phyloP scores from a whole-genome alignment of 2,888 invertebrate genomes.

The Standfussiana lucernea region DNA sequence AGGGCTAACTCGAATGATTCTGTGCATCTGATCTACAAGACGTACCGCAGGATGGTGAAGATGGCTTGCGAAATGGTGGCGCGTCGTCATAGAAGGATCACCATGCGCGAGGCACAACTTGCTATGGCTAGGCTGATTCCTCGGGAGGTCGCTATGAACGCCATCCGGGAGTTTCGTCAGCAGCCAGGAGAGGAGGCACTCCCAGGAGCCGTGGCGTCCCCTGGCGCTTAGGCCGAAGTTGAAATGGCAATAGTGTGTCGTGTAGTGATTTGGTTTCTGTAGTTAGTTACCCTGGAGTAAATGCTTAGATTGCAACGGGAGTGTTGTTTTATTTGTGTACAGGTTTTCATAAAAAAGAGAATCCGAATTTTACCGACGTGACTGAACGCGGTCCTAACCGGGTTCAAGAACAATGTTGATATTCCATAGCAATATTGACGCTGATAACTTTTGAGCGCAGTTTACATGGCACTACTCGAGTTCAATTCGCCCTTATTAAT shows the following conservation, averaged over 20 bases:
- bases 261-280: conserved; percentile 33
- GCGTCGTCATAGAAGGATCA: conserved; percentile 25
- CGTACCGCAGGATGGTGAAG: conserved; percentile 19
- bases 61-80: conserved; percentile 27
- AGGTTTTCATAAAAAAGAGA: not conserved
- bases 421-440: not conserved
- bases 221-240: not conserved
- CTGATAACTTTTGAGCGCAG: not conserved
- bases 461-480: not conserved
- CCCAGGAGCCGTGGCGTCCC: too few relatives aligned
- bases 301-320: conserved; percentile 13
- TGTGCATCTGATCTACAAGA: conserved; percentile 17
- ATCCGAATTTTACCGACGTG: not conserved
- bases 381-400: not conserved
- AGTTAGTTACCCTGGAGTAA: conserved; percentile 24
- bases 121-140: conserved; percentile 37
- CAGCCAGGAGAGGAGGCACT: too few relatives aligned
- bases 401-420: too few relatives aligned
- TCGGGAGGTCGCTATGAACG: conserved; percentile 34
- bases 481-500: not conserved
- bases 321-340: conserved; percentile 37
- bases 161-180: conserved; percentile 34
- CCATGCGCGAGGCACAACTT: conserved; percentile 11
- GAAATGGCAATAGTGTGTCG: not conserved
- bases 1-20: conserved; percentile 6